Conservation (phyloP, 92 coral and sea anemone species). For the Parazoanthus atlanticus region DNA sequence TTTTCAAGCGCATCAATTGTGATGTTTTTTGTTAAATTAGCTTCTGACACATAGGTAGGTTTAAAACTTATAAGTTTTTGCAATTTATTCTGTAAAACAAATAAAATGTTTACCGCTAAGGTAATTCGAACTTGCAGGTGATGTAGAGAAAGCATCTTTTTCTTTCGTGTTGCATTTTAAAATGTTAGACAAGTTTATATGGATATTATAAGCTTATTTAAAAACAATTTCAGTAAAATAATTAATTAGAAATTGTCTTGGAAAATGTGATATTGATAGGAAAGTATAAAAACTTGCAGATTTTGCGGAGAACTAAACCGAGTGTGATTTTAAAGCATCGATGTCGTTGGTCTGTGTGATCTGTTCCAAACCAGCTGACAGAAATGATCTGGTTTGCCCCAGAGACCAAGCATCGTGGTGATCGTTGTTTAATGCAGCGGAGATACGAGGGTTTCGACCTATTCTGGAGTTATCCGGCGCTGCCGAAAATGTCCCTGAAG, state of each 20-base stretch:
- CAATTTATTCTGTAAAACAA: too few species aligned
- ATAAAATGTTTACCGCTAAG: conserved; percentile 4
- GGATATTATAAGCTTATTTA: conserved; percentile 23
- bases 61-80: conserved; percentile 11
- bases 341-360: conserved; percentile 40
- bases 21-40: conserved; percentile 24
- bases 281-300: conserved; percentile 9
- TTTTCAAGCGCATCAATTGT: conserved; percentile 11
- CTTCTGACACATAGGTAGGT: conserved; percentile 25
- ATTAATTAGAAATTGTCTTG: conserved; percentile 12
- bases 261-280: conserved; percentile 19
- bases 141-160: conserved; percentile 13
- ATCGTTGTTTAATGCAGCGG: conserved; percentile 45
- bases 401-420: conserved; percentile 50
- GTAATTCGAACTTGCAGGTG: conserved; percentile 19
- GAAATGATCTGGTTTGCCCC: conserved; percentile 47
- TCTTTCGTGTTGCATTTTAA: conserved; percentile 6
- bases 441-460: conserved; percentile 48
- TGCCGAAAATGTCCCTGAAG: conserved; percentile 34
- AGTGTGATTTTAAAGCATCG: conserved; percentile 16
- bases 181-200: conserved; percentile 10
- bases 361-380: conserved; percentile 37
- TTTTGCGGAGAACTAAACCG: conserved; percentile 18
- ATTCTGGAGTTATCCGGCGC: conserved; percentile 41
- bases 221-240: conserved; percentile 20